phyloP scores from a whole-genome alignment of 2,113 vertebrate genomes.

The Actinemys pallida region DNA sequence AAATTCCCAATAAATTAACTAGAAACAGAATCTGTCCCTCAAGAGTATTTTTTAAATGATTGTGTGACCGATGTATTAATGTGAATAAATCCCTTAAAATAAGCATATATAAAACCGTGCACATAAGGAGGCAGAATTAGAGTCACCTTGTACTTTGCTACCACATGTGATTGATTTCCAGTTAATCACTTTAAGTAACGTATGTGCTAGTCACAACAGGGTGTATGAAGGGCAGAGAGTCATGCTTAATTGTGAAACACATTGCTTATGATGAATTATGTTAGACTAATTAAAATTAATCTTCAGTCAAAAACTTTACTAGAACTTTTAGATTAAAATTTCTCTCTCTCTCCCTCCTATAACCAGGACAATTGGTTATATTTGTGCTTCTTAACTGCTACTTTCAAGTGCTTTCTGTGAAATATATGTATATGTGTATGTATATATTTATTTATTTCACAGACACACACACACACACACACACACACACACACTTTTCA shows the following conservation, averaged over 20 bases:
- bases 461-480: too few relatives aligned
- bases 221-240: background rate
- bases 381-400: background rate
- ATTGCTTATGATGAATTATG: background rate
- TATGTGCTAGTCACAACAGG: background rate
- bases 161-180: background rate
- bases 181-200: background rate
- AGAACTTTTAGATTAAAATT: background rate
- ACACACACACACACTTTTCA: too few relatives aligned
- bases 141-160: background rate
- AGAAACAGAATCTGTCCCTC: background rate
- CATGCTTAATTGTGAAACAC: background rate
- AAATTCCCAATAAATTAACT: background rate
- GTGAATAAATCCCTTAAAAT: background rate
- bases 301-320: background rate
- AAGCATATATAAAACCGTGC: background rate
- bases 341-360: background rate
- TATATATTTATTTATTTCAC: too few relatives aligned
- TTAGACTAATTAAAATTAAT: background rate
- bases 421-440: background rate
- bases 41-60: background rate
- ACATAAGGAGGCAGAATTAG: background rate
- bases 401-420: background rate
- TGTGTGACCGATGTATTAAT: background rate
- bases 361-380: background rate